Base-by-base conservation (phyloP, 2,888 invertebrate genomes). In the Epirrhoe alternata region DNA sequence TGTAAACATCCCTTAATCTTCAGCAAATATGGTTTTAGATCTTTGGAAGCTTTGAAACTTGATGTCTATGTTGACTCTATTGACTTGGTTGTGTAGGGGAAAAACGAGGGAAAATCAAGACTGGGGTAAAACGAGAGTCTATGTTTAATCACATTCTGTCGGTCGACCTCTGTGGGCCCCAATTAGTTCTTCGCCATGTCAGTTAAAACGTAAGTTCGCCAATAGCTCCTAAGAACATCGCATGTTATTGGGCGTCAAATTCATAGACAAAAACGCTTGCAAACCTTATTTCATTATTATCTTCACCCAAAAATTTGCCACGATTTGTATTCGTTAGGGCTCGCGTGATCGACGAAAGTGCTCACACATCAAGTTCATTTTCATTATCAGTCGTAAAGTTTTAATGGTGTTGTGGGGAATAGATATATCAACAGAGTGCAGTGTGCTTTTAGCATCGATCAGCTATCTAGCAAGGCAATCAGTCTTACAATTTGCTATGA, bases 261-360 rank as follows among this genome's bases (percentile, higher is more conserved):
- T 8, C 2, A 38, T 5, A 35, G 1, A 42, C 38, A 42, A 12
- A 42, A 42, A 24, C 3, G 24, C 35, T 38, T 10, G 35, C 12
- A 4, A 52, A 52, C n/a, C 6, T 33, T 33, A 17, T 38, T 14
- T 24, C 30, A 55, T n/a, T 24, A 45, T 5, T 16, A 42, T 59
- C 8, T 47, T 35, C 52, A n/a, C 30, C 16, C 45, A 42, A 17
- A 56, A 56, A 52, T 56, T n/a, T 42, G 17, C 8, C 14, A 5
- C 33, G 1, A 35, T 61, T 61, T 35, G 56, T 65, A 58, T 31
- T 64, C 58, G 16, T 38, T 33, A 49, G 33, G 49, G 33, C 49
- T 63, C 30, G 62, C 68, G 68, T 69, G 68, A 55, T 55, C 12
- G 7, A 33, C 33, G 51, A 49, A 68, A 61, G 62, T 62, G 50